Base-by-base conservation (phyloP, 1,140 invertebrate species). In the Eriocheir sinensis region DNA sequence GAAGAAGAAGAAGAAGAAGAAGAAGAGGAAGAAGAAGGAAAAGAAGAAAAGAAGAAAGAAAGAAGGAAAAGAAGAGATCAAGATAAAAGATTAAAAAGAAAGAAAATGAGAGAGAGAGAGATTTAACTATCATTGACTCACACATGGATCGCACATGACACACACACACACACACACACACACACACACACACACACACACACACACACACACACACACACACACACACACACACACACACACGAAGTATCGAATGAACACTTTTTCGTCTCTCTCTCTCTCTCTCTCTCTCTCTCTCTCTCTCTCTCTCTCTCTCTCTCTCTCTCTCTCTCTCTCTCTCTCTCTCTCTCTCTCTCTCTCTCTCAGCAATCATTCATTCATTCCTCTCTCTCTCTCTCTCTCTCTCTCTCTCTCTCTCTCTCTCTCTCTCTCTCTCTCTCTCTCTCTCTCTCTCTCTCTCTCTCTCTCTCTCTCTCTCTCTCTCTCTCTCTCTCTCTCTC, bases 121-220 rank as follows among this genome's bases (percentile, higher is more conserved):
- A 17, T 83, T 38, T 83, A 32, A 27, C 80, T 9, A 32, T 83
- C 80, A 4, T 12, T 34, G 12, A 72, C 60, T 15, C 30, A 83
- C 81, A 83, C 81, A 83, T 32, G 32, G 17, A 83, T 32, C 9
- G 15, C 0, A 2, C 6, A 36, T 38, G 27, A 88, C 85, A 36
- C 38, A 88, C 38, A 6, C 30, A 34, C 32, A 90, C 32, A 72
- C n/a, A 90, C n/a, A 90, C n/a, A 72, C 21, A 90, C 34, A 92
- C 21, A 92, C 21, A 92, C 38, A 81, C 21, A 80, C 30, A 81
- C 38, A 72, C 30, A 40, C 89, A 72, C 36, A 15, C 34, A 90
- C 48, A 90, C 32, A 72, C 48, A 90, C 48, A 90, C 4, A 72
- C 32, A 72, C 44, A 90, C 32, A 90, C 38, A 90, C 44, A 90